phyloP scores from a whole-genome alignment of 2,113 vertebrate species.

The Vidua chalybeata region DNA sequence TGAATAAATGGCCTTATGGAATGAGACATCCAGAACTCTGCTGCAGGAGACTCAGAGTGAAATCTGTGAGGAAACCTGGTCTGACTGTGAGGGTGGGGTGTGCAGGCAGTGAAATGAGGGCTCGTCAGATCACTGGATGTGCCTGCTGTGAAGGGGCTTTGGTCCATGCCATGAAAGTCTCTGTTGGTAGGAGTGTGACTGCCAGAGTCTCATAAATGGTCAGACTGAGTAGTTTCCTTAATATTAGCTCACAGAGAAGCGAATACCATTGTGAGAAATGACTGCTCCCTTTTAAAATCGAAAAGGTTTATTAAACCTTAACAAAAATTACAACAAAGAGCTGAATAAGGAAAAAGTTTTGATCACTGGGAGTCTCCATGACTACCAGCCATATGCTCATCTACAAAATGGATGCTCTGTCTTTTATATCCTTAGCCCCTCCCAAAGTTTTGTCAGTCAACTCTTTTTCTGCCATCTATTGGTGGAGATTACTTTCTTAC shows the following conservation, averaged over 20 bases:
- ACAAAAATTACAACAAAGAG: neutral
- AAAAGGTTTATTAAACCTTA: neutral
- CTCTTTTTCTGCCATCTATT: neutral
- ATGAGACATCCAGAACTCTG: neutral
- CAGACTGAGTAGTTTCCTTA: neutral
- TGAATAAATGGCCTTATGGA: neutral
- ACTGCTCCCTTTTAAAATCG: neutral
- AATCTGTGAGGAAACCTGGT: neutral
- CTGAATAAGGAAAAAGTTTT: neutral
- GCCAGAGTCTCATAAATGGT: neutral
- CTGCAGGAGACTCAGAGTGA: accelerated
- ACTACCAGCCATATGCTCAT: neutral
- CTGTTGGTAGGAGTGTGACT: neutral
- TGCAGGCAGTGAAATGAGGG: neutral
- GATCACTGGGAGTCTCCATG: neutral
- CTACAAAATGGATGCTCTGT: neutral
- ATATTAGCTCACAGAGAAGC: neutral
- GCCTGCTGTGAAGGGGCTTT: neutral
- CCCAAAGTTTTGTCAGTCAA: neutral
- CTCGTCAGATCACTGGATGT: neutral
- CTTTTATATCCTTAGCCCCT: neutral
- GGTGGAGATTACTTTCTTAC: neutral
- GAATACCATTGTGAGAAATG: neutral
- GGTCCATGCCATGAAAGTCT: neutral
- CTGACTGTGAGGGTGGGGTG: neutral